Percentiles rank a stretch among this genome's conserved stretches.
These are phyloP conservation scores for Drosophila punjabiensis DNA, from an alignment of 1,140 invertebrate genomes.

Conservation along the genomic window DNA sequence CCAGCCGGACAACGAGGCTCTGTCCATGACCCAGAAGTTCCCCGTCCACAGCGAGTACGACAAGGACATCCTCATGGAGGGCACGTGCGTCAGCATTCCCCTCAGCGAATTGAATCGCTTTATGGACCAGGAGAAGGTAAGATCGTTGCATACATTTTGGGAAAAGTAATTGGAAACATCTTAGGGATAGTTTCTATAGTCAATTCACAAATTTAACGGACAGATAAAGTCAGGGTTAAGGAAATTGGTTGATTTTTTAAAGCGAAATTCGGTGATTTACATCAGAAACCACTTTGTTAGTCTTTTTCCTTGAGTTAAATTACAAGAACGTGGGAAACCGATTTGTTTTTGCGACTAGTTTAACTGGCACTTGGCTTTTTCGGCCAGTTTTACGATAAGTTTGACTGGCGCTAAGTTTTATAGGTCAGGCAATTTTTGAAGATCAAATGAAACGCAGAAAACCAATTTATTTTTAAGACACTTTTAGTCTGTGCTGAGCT, in stretches of 20 bases:
- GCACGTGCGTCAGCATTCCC: conserved; percentile 75
- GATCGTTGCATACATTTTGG: neutral
- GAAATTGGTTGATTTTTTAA: neutral
- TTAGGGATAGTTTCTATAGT: neutral
- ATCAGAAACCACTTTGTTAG: neutral
- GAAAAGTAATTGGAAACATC: neutral
- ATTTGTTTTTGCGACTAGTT: neutral
- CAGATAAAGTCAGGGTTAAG: neutral
- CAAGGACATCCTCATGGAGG: conserved; percentile 75
- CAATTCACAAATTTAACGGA: neutral
- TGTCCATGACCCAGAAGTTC: conserved; percentile 78
- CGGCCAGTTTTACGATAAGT: no score
- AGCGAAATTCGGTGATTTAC: neutral
- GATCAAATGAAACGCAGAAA: no score
- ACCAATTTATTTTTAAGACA: no score
- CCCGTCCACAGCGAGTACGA: conserved; percentile 83
- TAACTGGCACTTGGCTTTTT: no score
- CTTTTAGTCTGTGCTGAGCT: no score
- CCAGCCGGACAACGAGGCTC: conserved; percentile 73
- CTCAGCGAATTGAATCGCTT: conserved; percentile 70
- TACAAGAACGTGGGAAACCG: neutral
- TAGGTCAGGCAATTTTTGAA: no score
- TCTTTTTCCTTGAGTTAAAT: neutral
- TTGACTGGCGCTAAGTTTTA: no score
- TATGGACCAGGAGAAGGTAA: conserved; percentile 75